phyloP scores from a whole-genome alignment of 2,797 vertebrate species.

The Lithobates pipiens region DNA sequence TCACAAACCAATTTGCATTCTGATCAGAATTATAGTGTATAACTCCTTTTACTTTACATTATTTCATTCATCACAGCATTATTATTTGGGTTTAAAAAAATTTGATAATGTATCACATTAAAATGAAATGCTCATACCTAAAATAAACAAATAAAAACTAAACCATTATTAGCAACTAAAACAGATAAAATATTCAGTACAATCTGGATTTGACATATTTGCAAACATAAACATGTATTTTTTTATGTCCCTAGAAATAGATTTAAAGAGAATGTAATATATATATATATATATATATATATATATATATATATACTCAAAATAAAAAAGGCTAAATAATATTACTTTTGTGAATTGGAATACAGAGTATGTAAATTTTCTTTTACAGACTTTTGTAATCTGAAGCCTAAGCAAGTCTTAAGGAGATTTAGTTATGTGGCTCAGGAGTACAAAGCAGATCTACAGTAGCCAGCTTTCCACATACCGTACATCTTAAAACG shows the following conservation, averaged over 20 bases:
- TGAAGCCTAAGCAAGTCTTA: constrained; percentile 41
- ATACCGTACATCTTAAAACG: constrained; percentile 62
- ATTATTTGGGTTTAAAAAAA: too few species aligned
- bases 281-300: neutral
- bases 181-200: constrained; percentile 5
- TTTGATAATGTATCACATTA: too few species aligned
- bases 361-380: constrained; percentile 23
- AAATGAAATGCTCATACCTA: too few species aligned
- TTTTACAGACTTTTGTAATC: constrained; percentile 46
- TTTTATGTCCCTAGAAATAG: neutral
- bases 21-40: neutral
- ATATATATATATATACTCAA: constrained; percentile 5
- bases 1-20: neutral
- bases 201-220: constrained; percentile 2
- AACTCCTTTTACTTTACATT: neutral
- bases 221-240: neutral
- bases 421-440: constrained; percentile 52
- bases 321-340: constrained; percentile 4
- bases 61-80: neutral
- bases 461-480: constrained; percentile 30
- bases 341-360: constrained; percentile 34
- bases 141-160: too few species aligned
- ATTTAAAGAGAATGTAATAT: constrained; percentile 27
- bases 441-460: constrained; percentile 63
- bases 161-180: neutral